Base-by-base conservation (phyloP, 1,140 invertebrate genomes). In the Cyrtorhinus lividipennis region DNA sequence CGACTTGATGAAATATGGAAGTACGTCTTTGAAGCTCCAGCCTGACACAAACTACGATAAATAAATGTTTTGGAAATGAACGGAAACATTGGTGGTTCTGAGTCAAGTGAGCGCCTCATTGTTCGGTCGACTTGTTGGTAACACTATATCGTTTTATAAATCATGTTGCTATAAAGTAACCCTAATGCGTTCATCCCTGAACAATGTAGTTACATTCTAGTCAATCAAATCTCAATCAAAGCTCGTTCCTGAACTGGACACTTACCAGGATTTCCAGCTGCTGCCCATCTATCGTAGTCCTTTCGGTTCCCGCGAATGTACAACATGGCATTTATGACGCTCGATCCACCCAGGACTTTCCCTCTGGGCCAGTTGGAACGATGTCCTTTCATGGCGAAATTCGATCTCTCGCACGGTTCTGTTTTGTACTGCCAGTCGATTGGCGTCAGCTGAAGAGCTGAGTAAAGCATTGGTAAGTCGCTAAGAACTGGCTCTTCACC, bases 241-340 rank as follows among this genome's bases (percentile, higher is more conserved):
- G n/a, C n/a, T n/a, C n/a, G n/a, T n/a, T n/a, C n/a, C n/a, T n/a
- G n/a, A 38, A 8, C 30, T 38, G 15, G 30, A 15, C 5, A 38
- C 30, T 24, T 45, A 46, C 62, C 76, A 72, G 20, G 76, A 72
- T 85, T 92, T 67, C 80, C 88, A 72, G 82, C 69, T 30, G 73
- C 73, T 22, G 81, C 81, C 90, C 90, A 95, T 15, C 79, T 71
- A 70, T 96, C 87, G 70, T 93, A 96, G 73, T 95, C 91, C 2
- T 72, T 75, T 38, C 78, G 81, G 74, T 95, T 91, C 0, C 92
- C 92, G 26, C 92, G 75, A 0, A 92, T 80, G 67, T 93, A 95
- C 38, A 92, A 77, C 90, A 95, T 93, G 1, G 87, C 90, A 70
- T 95, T 95, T 13, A 94, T 73, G 2, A 83, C 82, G 67, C 87